Conservation (phyloP, 2,113 vertebrate species). For the Cryptotis parvus region DNA sequence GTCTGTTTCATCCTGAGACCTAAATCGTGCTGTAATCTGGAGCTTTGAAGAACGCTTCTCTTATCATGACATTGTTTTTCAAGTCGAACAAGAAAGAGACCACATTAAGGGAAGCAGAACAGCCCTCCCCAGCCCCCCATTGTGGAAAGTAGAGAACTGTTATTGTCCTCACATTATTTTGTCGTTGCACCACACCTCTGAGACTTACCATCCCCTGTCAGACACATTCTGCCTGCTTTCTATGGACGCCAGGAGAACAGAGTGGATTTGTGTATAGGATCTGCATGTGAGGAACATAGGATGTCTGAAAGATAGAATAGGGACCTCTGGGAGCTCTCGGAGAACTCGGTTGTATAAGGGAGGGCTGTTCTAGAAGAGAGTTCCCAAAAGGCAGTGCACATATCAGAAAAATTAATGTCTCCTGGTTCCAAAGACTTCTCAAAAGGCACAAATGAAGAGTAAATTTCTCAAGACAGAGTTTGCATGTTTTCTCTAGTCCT, state of each 20-base stretch:
- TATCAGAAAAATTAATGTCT: conserved; percentile 31
- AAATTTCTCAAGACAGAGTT: not conserved
- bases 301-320: not conserved
- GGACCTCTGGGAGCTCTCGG: not conserved
- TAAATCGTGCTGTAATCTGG: conserved; percentile 73
- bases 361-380: not conserved
- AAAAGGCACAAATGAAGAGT: not conserved
- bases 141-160: not conserved
- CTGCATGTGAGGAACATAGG: conserved; percentile 16
- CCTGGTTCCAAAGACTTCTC: not conserved
- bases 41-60: conserved; percentile 66
- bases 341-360: not conserved
- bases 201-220: conserved; percentile 76
- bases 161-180: conserved; percentile 81
- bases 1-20: conserved; percentile 73
- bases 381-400: not conserved
- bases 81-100: conserved; percentile 79
- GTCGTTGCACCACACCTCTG: conserved; percentile 71
- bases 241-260: conserved; percentile 68
- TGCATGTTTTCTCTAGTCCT: not conserved
- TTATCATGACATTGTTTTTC: conserved; percentile 77
- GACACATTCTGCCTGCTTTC: conserved; percentile 73
- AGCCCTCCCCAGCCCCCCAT: conserved; percentile 53
- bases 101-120: conserved; percentile 53
- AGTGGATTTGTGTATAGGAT: conserved; percentile 70